Evolutionary conservation across 2,797 vertebrate species (phyloP), one percentile per base, ranked within the genome.

Genomic region (Enteromius argenteus): DNA sequence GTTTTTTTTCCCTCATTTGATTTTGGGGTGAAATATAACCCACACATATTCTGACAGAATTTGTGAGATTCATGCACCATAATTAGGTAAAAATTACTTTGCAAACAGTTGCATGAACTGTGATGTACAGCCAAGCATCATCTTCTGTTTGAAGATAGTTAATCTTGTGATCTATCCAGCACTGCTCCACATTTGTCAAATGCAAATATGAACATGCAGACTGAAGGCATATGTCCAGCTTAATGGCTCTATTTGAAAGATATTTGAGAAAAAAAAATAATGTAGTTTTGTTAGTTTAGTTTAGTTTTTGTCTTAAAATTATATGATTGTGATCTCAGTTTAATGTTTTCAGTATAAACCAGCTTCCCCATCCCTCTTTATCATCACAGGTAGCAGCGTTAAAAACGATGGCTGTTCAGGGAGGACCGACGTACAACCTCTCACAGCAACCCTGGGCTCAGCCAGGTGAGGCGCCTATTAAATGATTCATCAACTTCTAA

Each of bases 391-490:
- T 99, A 68, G 92, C 96, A 77, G 96, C 97, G 72, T 93, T 99
- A 83, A 98, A 97, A 94, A 95, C 96, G 3, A 98, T 97, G 97
- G 97, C 96, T 44, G 96, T 94, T 86, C 96, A 98, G 91, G 98
- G 97, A 88, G 98, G 98, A 44, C 98, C 98, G 68, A 97, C 92
- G 0, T 99, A 99, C 88, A 97, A 93, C 80, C 95, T 99, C 66
- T 95, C 97, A 4, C 96, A 98, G 90, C 98, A 99, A 84, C 97
- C 98, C 66, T 99, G 98, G 98, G 98, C 98, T 0, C 98, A 99
- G 85, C 97, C 98, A 93, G 97, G 98, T 99, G 94, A 90, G 91
- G 71, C 15, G 6, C 14, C 9, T 53, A 53, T 8, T 14, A 10
- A 44, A 19, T 27, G 58, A 27, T 27, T 60, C 39, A 60, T 32